Evolutionary conservation across 2,888 invertebrate genomes (phyloP).

Genomic region (Troides helena): DNA sequence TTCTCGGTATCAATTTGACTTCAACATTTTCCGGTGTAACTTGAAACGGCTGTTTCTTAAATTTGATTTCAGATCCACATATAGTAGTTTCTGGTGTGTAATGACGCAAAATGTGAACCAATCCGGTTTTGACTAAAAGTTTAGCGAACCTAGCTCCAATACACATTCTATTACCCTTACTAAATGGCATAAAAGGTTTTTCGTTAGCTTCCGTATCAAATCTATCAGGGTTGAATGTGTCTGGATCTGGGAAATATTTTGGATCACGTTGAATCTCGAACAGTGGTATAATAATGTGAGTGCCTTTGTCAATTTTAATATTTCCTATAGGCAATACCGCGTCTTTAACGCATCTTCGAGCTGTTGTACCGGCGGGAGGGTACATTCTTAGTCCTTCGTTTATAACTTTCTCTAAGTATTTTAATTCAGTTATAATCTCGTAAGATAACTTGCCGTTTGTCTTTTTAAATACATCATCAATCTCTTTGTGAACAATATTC

Average conservation of each 20-base stretch:
- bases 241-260: conserved; percentile 46
- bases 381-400: conserved; percentile 51
- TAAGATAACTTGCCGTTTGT: conserved; percentile 44
- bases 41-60: background rate
- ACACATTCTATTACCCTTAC: conserved; percentile 1
- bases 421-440: conserved; percentile 47
- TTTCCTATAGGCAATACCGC: conserved; percentile 55
- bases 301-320: conserved; percentile 52
- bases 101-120: background rate
- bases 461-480: conserved; percentile 46
- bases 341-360: conserved; percentile 46
- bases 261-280: conserved; percentile 63
- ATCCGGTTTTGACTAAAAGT: background rate
- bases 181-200: background rate
- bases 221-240: conserved; percentile 57
- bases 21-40: background rate
- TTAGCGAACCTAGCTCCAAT: background rate
- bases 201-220: conserved; percentile 36
- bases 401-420: conserved; percentile 53
- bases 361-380: conserved; percentile 51
- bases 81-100: background rate
- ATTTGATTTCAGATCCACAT: background rate
- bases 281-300: conserved; percentile 49
- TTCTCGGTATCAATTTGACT: background rate
- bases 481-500: conserved; percentile 52